Conservation (phyloP, 2,113 vertebrate species). For the Promerops cafer region DNA sequence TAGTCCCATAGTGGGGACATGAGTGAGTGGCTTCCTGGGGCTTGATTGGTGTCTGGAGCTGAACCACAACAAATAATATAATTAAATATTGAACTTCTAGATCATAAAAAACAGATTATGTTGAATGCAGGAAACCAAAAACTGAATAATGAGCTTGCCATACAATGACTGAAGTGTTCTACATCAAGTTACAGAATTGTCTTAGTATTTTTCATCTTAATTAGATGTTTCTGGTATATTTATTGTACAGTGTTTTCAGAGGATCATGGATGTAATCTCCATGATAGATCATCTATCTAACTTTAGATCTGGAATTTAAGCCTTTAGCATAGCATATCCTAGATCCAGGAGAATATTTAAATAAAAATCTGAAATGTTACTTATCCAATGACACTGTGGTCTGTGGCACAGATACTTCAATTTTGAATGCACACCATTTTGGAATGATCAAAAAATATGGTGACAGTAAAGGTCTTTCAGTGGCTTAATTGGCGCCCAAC, state of each 20-base stretch:
- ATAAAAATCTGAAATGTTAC: neutral
- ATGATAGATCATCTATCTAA: neutral
- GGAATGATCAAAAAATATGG: neutral
- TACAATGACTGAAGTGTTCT: neutral
- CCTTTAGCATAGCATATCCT: neutral
- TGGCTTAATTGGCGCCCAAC: neutral
- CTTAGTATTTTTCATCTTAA: neutral
- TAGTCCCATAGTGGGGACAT: fast-evolving
- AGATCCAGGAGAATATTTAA: neutral
- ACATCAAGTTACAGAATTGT: neutral
- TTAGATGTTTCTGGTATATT: neutral
- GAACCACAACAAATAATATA: neutral
- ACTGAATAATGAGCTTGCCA: neutral
- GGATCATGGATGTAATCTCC: neutral
- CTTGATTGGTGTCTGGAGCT: neutral
- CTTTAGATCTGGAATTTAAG: neutral
- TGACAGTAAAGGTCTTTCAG: neutral
- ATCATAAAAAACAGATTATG: neutral
- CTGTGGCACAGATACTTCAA: neutral
- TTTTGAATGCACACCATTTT: neutral
- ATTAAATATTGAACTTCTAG: neutral
- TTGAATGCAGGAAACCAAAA: neutral
- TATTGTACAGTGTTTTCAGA: neutral
- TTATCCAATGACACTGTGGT: neutral
- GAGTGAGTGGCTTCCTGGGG: neutral